Conservation (phyloP, 2,888 invertebrate species). For the Gisinianus flammeolus region DNA sequence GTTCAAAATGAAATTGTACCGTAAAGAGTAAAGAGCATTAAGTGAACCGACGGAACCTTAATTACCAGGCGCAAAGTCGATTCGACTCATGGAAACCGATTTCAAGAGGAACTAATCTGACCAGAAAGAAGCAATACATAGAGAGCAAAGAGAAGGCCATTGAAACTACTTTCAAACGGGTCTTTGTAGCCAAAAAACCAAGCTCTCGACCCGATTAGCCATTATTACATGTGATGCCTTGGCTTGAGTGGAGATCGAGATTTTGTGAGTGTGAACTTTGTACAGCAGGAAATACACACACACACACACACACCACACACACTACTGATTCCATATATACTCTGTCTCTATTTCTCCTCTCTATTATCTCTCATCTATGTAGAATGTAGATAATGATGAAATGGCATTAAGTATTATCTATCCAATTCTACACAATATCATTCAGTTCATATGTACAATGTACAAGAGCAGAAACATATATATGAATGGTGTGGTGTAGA, state of each 20-base stretch:
- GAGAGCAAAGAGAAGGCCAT: not conserved
- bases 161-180: slow-evolving; percentile 10
- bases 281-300: too few relatives aligned
- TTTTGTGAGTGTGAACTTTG: not conserved
- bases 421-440: too few relatives aligned
- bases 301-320: not conserved
- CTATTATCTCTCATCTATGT: too few relatives aligned
- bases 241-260: not conserved
- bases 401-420: too few relatives aligned
- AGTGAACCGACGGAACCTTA: not conserved
- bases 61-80: slow-evolving; percentile 6
- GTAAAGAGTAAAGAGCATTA: too few relatives aligned
- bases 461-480: not conserved
- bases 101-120: not conserved
- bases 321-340: too few relatives aligned
- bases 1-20: too few relatives aligned
- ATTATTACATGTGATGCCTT: not conserved
- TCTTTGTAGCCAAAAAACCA: not conserved
- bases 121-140: not conserved
- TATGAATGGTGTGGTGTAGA: not conserved
- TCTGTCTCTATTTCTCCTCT: too few relatives aligned
- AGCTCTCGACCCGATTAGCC: slow-evolving; percentile 1
- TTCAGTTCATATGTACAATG: too few relatives aligned
- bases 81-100: slow-evolving; percentile 16
- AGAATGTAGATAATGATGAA: too few relatives aligned